Evolutionary conservation across 2,113 vertebrate species (phyloP).

Genomic region (Pomatorhinus ruficollis): DNA sequence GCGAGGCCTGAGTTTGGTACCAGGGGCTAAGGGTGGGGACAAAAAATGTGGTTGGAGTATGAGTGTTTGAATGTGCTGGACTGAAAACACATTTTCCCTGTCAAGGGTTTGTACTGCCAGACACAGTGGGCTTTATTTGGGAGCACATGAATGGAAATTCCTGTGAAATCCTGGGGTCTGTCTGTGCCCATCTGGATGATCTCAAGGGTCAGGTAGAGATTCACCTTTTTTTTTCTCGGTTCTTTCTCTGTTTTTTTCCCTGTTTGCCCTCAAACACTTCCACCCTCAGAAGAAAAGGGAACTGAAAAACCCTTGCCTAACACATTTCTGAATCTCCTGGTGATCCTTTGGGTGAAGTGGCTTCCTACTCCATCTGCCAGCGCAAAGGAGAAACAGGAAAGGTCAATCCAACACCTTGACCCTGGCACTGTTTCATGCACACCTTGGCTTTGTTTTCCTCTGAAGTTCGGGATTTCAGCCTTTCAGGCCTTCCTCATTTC

Average conservation of each 20-base stretch:
- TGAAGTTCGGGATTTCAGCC: not conserved
- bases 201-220: not conserved
- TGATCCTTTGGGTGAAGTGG: not conserved
- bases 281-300: not conserved
- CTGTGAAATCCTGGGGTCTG: not conserved
- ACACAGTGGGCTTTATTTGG: not conserved
- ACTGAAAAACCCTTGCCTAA: not conserved
- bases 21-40: not conserved
- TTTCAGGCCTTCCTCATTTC: not conserved
- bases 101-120: not conserved
- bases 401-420: not conserved
- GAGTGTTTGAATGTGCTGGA: not conserved
- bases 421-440: not conserved
- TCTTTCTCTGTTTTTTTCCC: not conserved
- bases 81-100: not conserved
- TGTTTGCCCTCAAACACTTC: not conserved
- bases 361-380: not conserved
- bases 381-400: not conserved
- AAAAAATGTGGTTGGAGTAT: rapidly evolving
- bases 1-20: not conserved
- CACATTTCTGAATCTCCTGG: not conserved
- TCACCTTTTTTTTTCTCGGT: rapidly evolving
- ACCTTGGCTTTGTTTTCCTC: not conserved
- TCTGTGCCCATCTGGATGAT: not conserved
- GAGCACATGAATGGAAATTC: not conserved